Conservation (phyloP, 2,888 invertebrate species). For the Temnothorax unifasciatus region DNA sequence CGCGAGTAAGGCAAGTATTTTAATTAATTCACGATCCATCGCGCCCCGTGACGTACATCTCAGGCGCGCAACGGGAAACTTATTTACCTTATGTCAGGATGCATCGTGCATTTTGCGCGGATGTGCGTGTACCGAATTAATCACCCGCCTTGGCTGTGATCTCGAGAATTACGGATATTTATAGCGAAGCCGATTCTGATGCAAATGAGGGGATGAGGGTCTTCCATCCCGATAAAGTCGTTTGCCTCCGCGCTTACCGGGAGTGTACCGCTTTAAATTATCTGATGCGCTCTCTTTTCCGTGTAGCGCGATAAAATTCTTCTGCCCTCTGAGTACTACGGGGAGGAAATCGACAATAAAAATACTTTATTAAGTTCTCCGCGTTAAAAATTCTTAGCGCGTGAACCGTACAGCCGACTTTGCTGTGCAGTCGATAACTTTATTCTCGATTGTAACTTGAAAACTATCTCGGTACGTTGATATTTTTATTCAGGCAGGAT, state of each 20-base stretch:
- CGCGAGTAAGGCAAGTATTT: slow-evolving; percentile 13
- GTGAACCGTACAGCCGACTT: neutral
- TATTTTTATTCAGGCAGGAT: neutral
- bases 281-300: slow-evolving; percentile 67
- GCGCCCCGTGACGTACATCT: slow-evolving; percentile 15
- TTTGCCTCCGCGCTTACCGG: slow-evolving; percentile 66
- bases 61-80: slow-evolving; percentile 39
- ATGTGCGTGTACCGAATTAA: slow-evolving; percentile 47
- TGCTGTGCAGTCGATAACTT: neutral
- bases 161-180: slow-evolving; percentile 70
- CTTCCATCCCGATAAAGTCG: slow-evolving; percentile 70
- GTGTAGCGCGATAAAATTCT: slow-evolving; percentile 63
- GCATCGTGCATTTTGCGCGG: slow-evolving; percentile 47
- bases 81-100: slow-evolving; percentile 37
- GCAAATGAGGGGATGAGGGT: slow-evolving; percentile 67
- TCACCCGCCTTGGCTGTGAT: slow-evolving; percentile 52
- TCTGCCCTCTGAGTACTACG: neutral
- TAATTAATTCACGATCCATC: slow-evolving; percentile 46
- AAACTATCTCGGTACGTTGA: neutral
- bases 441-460: neutral
- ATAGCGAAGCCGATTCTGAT: slow-evolving; percentile 68
- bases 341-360: slow-evolving; percentile 31
- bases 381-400: slow-evolving; percentile 39
- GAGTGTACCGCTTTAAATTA: slow-evolving; percentile 69
- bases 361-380: slow-evolving; percentile 50